These are phyloP conservation scores for Beaufortia kweichowensis DNA, from an alignment of 2,113 vertebrate species.

Conservation along the genomic window DNA sequence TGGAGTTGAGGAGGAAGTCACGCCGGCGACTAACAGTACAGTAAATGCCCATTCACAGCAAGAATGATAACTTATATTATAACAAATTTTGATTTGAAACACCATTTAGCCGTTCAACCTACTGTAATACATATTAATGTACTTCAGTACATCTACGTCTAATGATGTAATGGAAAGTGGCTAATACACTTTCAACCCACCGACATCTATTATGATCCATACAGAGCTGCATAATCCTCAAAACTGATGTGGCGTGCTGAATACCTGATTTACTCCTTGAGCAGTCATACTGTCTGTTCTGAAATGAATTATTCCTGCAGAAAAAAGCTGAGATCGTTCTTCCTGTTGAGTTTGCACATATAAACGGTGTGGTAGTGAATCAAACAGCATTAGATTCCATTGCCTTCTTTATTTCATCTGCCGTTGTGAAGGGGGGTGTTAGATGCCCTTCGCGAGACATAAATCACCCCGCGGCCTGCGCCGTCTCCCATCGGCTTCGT, in stretches of 20 bases:
- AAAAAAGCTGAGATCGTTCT: slow-evolving; percentile 14
- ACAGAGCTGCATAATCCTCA: slow-evolving; percentile 9
- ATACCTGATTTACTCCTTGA: not conserved
- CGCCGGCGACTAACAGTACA: too few species aligned
- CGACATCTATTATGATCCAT: slow-evolving; percentile 11
- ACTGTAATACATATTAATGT: too few species aligned
- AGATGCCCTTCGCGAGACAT: slow-evolving; percentile 12
- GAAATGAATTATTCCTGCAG: not conserved
- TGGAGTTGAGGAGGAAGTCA: too few species aligned
- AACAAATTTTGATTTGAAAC: too few species aligned
- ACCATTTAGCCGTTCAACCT: too few species aligned
- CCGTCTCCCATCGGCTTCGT: slow-evolving; percentile 13
- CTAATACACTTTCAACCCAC: not conserved
- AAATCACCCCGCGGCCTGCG: slow-evolving; percentile 27
- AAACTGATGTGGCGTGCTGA: slow-evolving; percentile 4
- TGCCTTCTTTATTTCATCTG: not conserved
- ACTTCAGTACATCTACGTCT: not conserved
- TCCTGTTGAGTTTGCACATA: slow-evolving; percentile 1
- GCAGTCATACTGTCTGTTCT: not conserved
- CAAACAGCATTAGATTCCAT: slow-evolving; percentile 32
- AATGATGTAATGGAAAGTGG: not conserved
- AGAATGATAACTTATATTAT: too few species aligned
- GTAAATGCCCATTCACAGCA: too few species aligned
- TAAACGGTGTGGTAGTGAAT: not conserved
- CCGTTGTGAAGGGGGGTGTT: not conserved